phyloP scores from a whole-genome alignment of 2,113 vertebrate species.

The Peromyscus polionotus region DNA sequence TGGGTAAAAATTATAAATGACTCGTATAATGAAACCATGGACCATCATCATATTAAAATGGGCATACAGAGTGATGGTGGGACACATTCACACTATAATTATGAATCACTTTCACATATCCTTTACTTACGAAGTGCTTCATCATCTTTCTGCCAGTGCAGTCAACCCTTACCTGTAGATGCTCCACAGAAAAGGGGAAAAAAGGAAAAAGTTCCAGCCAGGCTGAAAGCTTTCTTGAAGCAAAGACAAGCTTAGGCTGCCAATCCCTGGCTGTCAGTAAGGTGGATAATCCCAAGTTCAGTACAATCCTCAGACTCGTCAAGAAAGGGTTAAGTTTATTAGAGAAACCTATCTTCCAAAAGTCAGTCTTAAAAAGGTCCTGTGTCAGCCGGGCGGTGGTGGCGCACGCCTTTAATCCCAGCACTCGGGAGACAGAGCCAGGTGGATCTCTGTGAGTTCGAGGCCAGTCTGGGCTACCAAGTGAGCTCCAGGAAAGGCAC shows the following conservation, averaged over 20 bases:
- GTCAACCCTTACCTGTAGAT: slow-evolving; percentile 25
- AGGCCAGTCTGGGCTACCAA: too few species aligned
- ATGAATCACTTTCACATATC: slow-evolving; percentile 69
- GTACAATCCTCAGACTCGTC: neutral
- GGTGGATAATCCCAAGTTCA: slow-evolving; percentile 43
- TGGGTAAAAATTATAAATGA: slow-evolving; percentile 62
- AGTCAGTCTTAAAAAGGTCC: neutral
- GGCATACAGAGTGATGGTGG: slow-evolving; percentile 19
- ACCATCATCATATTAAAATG: slow-evolving; percentile 44
- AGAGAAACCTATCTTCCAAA: slow-evolving; percentile 38
- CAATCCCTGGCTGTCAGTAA: slow-evolving; percentile 3
- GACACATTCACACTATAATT: slow-evolving; percentile 63
- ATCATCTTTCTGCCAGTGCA: slow-evolving; percentile 41
- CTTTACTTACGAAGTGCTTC: slow-evolving; percentile 62
- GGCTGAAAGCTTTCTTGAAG: neutral
- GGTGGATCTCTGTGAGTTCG: too few species aligned
- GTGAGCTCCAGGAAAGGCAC: too few species aligned
- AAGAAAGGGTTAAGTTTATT: slow-evolving; percentile 38
- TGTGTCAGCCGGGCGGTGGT: too few species aligned
- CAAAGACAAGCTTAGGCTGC: neutral
- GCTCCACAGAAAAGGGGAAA: slow-evolving; percentile 23
- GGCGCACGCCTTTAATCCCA: too few species aligned
- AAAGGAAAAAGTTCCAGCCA: slow-evolving; percentile 55
- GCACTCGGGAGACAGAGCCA: too few species aligned
- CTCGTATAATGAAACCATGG: slow-evolving; percentile 18